These are phyloP conservation scores for Thaleichthys pacificus DNA, from an alignment of 2,797 vertebrate genomes.

Conservation along the genomic window DNA sequence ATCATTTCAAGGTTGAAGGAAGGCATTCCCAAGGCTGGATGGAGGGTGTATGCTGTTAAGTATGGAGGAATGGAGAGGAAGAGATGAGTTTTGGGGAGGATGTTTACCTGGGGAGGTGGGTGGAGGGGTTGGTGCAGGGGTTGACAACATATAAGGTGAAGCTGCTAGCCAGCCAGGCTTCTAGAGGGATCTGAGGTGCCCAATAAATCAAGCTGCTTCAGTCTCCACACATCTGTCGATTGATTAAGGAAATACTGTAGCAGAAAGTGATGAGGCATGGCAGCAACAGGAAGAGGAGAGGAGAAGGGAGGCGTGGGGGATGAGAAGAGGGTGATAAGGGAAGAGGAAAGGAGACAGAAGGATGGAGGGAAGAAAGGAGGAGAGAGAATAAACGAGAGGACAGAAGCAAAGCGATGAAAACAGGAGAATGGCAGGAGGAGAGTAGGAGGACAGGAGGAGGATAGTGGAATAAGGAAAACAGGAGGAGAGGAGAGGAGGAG, in stretches of 20 bases:
- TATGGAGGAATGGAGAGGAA: not conserved
- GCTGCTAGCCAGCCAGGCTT: conserved; percentile 64
- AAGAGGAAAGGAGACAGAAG: conserved; percentile 22
- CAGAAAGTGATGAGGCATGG: conserved; percentile 50
- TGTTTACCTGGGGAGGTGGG: not conserved
- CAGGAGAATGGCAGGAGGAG: conserved; percentile 31
- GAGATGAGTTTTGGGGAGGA: not conserved
- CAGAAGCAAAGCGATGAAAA: not conserved
- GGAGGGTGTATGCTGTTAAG: too few relatives aligned
- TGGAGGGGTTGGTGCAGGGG: not conserved
- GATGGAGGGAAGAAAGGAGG: not conserved
- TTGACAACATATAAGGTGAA: conserved; percentile 51
- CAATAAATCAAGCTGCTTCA: conserved; percentile 74
- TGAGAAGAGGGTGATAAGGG: conserved; percentile 19
- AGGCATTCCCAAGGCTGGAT: not conserved
- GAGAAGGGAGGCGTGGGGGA: not conserved
- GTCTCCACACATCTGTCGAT: conserved; percentile 67
- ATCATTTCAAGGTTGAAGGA: conserved; percentile 3
- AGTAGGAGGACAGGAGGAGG: conserved; percentile 35
- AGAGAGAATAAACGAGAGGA: not conserved
- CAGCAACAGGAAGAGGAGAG: not conserved
- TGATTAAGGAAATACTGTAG: conserved; percentile 67
- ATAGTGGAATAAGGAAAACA: conserved; percentile 28
- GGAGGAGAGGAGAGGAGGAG: conserved; percentile 26
- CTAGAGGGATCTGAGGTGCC: conserved; percentile 57